A percentile compares a stretch with the other conserved stretches of the same genome.
phyloP scores from a whole-genome alignment of 2,888 invertebrate species.

The Dendrolimus pini region DNA sequence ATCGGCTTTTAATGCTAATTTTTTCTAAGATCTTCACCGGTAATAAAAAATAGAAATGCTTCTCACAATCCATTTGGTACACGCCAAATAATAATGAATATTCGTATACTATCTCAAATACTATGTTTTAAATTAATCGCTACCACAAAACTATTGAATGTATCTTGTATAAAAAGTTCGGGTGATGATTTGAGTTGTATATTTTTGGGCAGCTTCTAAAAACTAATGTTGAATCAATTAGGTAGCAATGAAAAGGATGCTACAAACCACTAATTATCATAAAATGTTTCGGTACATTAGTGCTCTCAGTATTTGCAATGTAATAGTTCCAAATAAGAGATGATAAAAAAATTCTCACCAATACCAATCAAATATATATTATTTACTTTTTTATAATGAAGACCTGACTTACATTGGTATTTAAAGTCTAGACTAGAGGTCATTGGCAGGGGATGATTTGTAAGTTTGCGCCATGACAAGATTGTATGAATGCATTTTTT shows the following conservation, averaged over 20 bases:
- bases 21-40: constrained; percentile 16
- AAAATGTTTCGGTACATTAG: constrained; percentile 37
- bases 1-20: constrained; percentile 47
- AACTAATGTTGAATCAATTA: constrained; percentile 49
- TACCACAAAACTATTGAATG: not conserved
- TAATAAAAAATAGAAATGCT: constrained; percentile 34
- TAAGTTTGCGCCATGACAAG: constrained; percentile 39
- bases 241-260: constrained; percentile 34
- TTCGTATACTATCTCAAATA: not conserved
- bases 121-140: not conserved
- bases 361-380: constrained; percentile 38
- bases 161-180: not conserved
- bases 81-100: constrained; percentile 25
- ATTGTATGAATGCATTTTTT: constrained; percentile 57
- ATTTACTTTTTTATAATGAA: constrained; percentile 30
- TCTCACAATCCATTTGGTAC: constrained; percentile 39
- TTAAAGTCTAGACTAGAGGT: constrained; percentile 58
- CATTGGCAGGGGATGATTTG: constrained; percentile 71
- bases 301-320: constrained; percentile 42
- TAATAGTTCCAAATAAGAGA: constrained; percentile 45
- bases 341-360: constrained; percentile 40
- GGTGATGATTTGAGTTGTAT: not conserved
- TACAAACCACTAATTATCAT: constrained; percentile 44
- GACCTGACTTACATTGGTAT: constrained; percentile 32
- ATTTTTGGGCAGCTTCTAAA: constrained; percentile 21